These are phyloP conservation scores for Dynastes maya DNA, from an alignment of 2,888 invertebrate species.

Conservation along the genomic window DNA sequence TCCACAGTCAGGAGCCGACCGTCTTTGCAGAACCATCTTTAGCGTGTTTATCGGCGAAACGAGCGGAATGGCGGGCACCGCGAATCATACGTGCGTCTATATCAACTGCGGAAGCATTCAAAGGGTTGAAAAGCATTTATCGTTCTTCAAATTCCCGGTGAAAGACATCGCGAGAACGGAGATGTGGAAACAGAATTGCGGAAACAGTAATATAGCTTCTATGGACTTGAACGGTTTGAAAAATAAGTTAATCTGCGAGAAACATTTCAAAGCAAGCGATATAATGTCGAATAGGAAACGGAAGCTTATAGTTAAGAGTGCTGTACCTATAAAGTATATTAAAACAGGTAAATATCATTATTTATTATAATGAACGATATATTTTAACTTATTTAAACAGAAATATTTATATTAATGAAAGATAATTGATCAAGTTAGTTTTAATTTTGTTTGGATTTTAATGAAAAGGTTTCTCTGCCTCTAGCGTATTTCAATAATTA, in stretches of 20 bases:
- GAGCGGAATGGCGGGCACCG: background rate
- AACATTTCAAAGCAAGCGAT: conserved; percentile 40
- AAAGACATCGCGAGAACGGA: conserved; percentile 15
- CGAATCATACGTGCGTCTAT: conserved; percentile 28
- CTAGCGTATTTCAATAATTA: no score
- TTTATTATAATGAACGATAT: no score
- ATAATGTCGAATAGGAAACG: conserved; percentile 31
- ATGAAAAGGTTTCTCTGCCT: no score
- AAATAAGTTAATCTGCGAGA: conserved; percentile 45
- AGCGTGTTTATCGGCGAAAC: background rate
- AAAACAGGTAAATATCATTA: background rate
- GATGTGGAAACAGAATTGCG: conserved; percentile 44
- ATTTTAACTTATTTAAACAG: no score
- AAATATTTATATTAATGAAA: no score
- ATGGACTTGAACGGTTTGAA: conserved; percentile 41
- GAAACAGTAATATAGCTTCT: conserved; percentile 35
- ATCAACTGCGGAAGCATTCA: background rate
- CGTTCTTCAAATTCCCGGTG: conserved; percentile 49
- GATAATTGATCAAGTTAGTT: no score
- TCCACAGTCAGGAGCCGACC: background rate
- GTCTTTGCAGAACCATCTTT: background rate
- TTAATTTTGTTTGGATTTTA: no score
- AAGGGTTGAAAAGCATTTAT: conserved; percentile 19
- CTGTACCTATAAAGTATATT: background rate
- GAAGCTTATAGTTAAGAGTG: conserved; percentile 3